Conservation (phyloP, 2,113 vertebrate genomes). For the Vulpes vulpes region DNA sequence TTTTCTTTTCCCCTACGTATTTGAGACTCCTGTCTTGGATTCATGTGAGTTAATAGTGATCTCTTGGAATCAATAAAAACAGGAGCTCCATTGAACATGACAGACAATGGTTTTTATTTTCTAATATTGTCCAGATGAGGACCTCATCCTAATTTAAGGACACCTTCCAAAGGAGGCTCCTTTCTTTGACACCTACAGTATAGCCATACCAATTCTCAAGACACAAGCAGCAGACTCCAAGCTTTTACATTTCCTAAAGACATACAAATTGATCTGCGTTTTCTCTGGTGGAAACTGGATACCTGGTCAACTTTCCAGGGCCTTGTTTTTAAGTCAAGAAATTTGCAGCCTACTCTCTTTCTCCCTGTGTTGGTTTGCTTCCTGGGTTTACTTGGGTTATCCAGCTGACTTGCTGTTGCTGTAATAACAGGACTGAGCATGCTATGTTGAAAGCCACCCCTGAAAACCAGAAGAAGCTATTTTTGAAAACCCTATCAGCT, state of each 20-base stretch:
- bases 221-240: background rate
- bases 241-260: background rate
- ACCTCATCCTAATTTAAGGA: background rate
- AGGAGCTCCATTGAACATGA: background rate
- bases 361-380: background rate
- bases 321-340: background rate
- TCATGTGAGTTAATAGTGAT: background rate
- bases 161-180: background rate
- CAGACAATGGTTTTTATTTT: background rate
- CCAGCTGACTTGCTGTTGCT: constrained; percentile 72
- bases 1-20: background rate
- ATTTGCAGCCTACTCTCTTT: background rate
- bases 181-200: background rate
- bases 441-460: constrained; percentile 62
- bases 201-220: background rate
- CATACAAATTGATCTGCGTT: background rate
- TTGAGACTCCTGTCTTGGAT: background rate
- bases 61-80: background rate
- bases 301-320: background rate
- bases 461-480: constrained; percentile 84
- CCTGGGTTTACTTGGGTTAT: constrained; percentile 15
- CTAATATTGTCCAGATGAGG: background rate
- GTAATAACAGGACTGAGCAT: constrained; percentile 79
- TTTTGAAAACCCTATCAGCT: constrained; percentile 76
- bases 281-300: background rate